Conservation (phyloP, 2,888 invertebrate genomes). For the Pyralis farinalis region DNA sequence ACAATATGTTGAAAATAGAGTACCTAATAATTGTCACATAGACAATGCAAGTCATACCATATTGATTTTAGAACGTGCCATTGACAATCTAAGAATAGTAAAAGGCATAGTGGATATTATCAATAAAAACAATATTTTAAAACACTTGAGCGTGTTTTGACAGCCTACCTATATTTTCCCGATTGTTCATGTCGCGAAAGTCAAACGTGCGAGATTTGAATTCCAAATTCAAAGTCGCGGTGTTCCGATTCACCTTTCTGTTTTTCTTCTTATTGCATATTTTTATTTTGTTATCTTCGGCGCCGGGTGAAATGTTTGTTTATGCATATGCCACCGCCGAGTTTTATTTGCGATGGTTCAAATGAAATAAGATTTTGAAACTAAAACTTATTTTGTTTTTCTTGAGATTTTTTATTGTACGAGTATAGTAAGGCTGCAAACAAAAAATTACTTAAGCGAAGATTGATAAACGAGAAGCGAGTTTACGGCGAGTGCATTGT, state of each 20-base stretch:
- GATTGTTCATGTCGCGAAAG: slow-evolving; percentile 41
- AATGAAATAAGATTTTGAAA: slow-evolving; percentile 11
- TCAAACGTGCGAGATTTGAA: slow-evolving; percentile 75
- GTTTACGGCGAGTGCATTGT: too few relatives aligned
- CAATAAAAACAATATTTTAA: not conserved
- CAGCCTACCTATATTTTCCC: slow-evolving; percentile 21
- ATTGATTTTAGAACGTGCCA: too few relatives aligned
- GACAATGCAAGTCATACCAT: too few relatives aligned
- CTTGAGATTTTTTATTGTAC: too few relatives aligned
- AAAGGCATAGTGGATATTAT: too few relatives aligned
- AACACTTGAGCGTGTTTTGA: slow-evolving; percentile 2
- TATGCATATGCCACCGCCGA: slow-evolving; percentile 40
- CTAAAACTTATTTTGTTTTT: not conserved
- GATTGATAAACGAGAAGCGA: too few relatives aligned
- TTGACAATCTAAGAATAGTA: too few relatives aligned
- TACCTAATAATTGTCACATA: too few relatives aligned
- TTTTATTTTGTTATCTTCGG: slow-evolving; percentile 66
- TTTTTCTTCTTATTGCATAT: slow-evolving; percentile 69
- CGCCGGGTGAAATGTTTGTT: slow-evolving; percentile 50
- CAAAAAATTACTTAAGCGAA: too few relatives aligned
- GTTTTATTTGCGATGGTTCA: slow-evolving; percentile 16
- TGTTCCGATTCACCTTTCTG: slow-evolving; percentile 69
- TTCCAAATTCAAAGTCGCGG: slow-evolving; percentile 70
- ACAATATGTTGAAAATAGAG: too few relatives aligned
- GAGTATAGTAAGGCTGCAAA: too few relatives aligned